phyloP scores from a whole-genome alignment of 2,888 invertebrate species.

The Dryobotodes eremita region DNA sequence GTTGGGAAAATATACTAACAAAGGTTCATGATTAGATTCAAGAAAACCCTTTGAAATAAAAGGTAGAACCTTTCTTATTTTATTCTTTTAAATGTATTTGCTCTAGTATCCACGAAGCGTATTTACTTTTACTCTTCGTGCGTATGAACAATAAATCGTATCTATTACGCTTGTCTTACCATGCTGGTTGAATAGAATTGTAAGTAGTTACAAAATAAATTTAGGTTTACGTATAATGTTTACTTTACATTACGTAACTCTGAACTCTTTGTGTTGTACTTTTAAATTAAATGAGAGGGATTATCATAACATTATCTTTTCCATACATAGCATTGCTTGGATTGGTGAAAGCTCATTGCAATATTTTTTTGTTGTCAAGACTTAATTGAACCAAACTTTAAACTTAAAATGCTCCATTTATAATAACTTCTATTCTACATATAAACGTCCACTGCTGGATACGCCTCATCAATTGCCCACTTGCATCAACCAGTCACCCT shows the following conservation, averaged over 20 bases:
- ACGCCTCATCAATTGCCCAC: too few relatives aligned
- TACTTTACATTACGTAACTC: not conserved
- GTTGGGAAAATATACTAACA: not conserved
- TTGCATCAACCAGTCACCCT: too few relatives aligned
- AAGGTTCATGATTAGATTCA: not conserved
- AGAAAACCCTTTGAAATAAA: not conserved
- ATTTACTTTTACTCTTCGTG: constrained; percentile 41
- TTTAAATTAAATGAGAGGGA: too few relatives aligned
- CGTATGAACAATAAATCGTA: constrained; percentile 48
- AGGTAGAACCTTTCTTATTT: not conserved
- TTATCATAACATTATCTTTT: too few relatives aligned
- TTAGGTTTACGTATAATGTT: not conserved
- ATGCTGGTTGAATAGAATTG: constrained; percentile 34
- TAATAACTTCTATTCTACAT: too few relatives aligned
- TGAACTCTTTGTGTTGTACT: not conserved
- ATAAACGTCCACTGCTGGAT: too few relatives aligned
- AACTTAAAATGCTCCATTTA: too few relatives aligned
- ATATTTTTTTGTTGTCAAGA: too few relatives aligned
- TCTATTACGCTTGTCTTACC: constrained; percentile 40
- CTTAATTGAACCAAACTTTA: too few relatives aligned
- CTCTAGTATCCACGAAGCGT: constrained; percentile 10
- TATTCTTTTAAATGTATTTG: constrained; percentile 22
- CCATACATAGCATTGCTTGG: too few relatives aligned
- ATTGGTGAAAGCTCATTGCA: too few relatives aligned
- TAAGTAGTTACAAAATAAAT: constrained; percentile 23